Percentiles rank a stretch among this genome's conserved stretches.
phyloP scores from a whole-genome alignment of 2,888 invertebrate genomes.

The Mamestra brassicae region DNA sequence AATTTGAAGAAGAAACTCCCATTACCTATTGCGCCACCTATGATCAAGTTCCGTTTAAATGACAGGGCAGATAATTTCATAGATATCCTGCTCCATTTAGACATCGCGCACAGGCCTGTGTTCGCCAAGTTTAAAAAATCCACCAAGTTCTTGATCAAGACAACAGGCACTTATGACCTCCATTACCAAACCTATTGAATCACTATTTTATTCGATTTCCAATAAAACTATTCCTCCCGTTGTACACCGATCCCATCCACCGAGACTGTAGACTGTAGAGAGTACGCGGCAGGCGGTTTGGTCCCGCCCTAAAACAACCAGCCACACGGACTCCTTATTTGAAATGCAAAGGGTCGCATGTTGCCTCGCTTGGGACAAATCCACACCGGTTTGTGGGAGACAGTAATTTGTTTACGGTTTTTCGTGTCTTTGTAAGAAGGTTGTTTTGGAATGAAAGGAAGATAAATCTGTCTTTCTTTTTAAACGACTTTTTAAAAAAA shows the following conservation, averaged over 20 bases:
- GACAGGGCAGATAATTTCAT: too few relatives aligned
- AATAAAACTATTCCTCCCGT: conserved; percentile 41
- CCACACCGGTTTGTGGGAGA: conserved; percentile 39
- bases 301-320: conserved; percentile 64
- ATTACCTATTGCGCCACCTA: not conserved
- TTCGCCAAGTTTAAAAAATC: too few relatives aligned
- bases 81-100: too few relatives aligned
- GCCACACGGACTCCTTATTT: conserved; percentile 64
- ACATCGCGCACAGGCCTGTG: too few relatives aligned
- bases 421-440: conserved; percentile 2
- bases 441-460: not conserved
- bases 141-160: not conserved
- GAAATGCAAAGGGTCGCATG: conserved; percentile 68
- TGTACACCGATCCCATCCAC: conserved; percentile 34
- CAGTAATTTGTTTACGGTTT: conserved; percentile 44
- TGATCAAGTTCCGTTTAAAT: too few relatives aligned
- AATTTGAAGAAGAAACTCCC: not conserved
- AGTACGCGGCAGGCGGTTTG: conserved; percentile 26
- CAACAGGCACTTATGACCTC: not conserved
- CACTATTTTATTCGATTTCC: not conserved
- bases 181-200: not conserved
- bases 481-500: too few relatives aligned
- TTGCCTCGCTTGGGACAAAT: conserved; percentile 45
- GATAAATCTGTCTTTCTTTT: not conserved
- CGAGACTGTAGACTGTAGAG: conserved; percentile 26